Evolutionary conservation across 2,888 invertebrate species (phyloP).

Genomic region (Caenorhabditis imperialis): DNA sequence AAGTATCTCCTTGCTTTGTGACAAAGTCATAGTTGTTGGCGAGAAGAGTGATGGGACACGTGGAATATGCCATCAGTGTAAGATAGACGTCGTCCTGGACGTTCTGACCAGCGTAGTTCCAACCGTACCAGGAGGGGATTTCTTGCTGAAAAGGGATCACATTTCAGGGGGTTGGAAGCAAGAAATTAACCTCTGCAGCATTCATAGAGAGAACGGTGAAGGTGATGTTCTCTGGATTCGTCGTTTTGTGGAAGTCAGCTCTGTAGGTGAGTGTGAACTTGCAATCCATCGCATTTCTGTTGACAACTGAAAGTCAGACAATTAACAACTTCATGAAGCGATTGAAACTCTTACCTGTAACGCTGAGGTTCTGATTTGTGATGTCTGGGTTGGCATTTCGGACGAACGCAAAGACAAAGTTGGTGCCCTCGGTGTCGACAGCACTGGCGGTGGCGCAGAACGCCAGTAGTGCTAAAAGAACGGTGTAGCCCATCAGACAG

Average conservation of each 20-base stretch:
- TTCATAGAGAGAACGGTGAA: slow-evolving; percentile 16
- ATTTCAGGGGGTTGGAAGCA: too few relatives aligned
- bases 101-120: slow-evolving; percentile 40
- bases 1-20: slow-evolving; percentile 63
- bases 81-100: slow-evolving; percentile 50
- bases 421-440: slow-evolving; percentile 59
- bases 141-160: slow-evolving; percentile 54
- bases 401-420: slow-evolving; percentile 54
- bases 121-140: slow-evolving; percentile 59
- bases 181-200: slow-evolving; percentile 6
- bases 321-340: background rate
- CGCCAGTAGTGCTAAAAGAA: slow-evolving; percentile 45
- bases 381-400: slow-evolving; percentile 56
- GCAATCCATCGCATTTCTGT: slow-evolving; percentile 42
- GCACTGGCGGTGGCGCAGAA: slow-evolving; percentile 29
- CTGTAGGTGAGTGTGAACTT: slow-evolving; percentile 51
- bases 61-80: slow-evolving; percentile 50
- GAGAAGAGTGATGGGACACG: slow-evolving; percentile 56
- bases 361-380: slow-evolving; percentile 50
- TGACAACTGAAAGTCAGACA: slow-evolving; percentile 48
- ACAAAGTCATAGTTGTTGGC: slow-evolving; percentile 62
- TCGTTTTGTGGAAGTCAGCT: slow-evolving; percentile 35
- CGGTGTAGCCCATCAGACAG: slow-evolving; percentile 16
- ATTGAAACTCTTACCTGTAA: slow-evolving; percentile 33
- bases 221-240: slow-evolving; percentile 27